Percentiles rank a stretch among this genome's conserved stretches.
These are phyloP conservation scores for Psittacula echo DNA, from an alignment of 2,797 vertebrate genomes.

Conservation along the genomic window DNA sequence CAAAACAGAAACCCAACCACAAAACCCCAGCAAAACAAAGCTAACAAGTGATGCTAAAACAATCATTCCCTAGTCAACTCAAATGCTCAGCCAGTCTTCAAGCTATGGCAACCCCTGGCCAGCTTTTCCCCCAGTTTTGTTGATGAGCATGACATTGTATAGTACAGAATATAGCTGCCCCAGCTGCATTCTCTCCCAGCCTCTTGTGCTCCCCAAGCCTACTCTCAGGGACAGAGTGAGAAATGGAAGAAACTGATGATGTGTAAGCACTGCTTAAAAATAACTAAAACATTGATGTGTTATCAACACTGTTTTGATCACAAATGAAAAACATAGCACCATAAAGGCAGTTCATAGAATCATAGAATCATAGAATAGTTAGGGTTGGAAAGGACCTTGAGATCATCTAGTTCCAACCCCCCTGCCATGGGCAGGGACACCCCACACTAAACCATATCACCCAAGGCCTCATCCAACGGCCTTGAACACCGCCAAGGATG, in stretches of 20 bases:
- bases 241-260: neutral
- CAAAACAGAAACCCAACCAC: neutral
- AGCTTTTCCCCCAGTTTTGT: neutral
- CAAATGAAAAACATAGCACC: neutral
- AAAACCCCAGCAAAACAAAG: rapidly evolving
- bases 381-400: no score
- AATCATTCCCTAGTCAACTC: rapidly evolving
- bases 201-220: neutral
- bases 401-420: no score
- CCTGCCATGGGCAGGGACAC: no score
- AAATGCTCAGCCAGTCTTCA: rapidly evolving
- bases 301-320: neutral
- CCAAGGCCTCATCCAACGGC: no score
- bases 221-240: neutral
- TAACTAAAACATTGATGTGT: neutral
- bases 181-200: neutral
- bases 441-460: no score
- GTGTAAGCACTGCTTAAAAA: neutral
- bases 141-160: neutral
- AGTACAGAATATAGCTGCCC: neutral
- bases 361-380: no score
- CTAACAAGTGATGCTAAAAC: neutral
- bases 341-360: neutral
- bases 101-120: neutral
- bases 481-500: no score